Base-by-base conservation (phyloP, 2,113 vertebrate genomes). In the Chauna torquata region DNA sequence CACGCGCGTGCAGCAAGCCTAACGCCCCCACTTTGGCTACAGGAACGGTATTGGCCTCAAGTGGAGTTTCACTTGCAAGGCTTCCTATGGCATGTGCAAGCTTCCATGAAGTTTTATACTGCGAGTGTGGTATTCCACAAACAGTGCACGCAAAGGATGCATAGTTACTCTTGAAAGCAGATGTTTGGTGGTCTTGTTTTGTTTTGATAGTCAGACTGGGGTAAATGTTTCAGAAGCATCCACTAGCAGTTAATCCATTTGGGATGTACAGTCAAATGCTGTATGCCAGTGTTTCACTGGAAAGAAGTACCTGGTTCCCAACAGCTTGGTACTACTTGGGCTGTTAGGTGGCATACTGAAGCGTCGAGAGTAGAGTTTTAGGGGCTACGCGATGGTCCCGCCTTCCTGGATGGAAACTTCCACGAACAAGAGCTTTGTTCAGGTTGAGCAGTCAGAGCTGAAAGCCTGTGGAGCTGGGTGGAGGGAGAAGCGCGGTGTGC, bases 1-100 rank as follows among this genome's bases (percentile, higher is more conserved):
- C 2, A 9, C 3, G 42, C 19, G 28, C 2, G 2, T 28, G 44
- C 30, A 19, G 52, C 42, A 28, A 23, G 6, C 44, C 20, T 1
- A 6, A 52, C 55, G 27, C 16, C 23, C 42, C 15, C 9, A 5
- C 36, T 40, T 66, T 2, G 6, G 12, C n/a, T 40, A 4, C 6
- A 9, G 44, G 23, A 68, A 28, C 42, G 32, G 44, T 6, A 1
- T 6, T 59, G 44, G 55, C 32, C 55, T 36, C 32, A 16, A 7
- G 52, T 16, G 52, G 52, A 27, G 52, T 55, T 30, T 55, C 27
- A 16, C 52, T 30, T 55, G 25, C 16, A 16, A 30, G 52, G 52
- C 52, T 55, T 55, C 27, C 52, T 30, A 30, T 10, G 8, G 52
- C 52, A 55, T 9, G 3, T 16, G 52, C 9, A 3, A 30, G 9